phyloP scores from a whole-genome alignment of 1,140 invertebrate genomes.

The Latrodectus geometricus region DNA sequence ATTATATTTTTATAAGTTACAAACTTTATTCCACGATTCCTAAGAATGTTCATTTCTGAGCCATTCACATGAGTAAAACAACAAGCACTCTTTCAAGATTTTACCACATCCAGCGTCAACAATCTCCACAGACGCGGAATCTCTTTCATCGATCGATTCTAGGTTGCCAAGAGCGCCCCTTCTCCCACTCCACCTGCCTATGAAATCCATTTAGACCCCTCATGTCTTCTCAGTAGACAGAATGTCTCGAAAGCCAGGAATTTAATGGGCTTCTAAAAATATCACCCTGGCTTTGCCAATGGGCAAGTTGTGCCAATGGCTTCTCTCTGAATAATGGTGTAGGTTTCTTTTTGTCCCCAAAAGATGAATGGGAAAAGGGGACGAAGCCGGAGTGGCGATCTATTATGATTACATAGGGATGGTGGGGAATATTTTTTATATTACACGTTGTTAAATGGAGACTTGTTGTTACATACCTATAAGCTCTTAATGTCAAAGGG shows the following conservation, averaged over 20 bases:
- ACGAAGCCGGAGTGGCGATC: no score
- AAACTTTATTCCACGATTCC: no score
- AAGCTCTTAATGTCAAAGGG: no score
- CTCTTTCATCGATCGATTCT: background rate
- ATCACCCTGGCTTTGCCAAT: background rate
- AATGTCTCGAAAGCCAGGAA: background rate
- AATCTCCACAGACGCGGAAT: background rate
- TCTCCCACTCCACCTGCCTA: background rate
- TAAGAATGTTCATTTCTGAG: no score
- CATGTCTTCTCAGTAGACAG: background rate
- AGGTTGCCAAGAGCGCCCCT: background rate
- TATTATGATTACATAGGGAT: no score
- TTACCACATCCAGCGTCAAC: background rate
- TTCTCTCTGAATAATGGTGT: background rate
- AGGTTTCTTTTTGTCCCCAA: background rate
- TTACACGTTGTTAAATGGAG: no score
- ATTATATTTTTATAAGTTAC: no score
- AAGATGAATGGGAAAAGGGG: background rate
- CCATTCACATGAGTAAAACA: background rate
- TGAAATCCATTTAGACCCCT: background rate
- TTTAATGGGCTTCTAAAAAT: background rate
- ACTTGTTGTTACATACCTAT: no score
- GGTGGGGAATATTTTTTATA: no score
- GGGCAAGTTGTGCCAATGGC: background rate
- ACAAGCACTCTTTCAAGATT: background rate